Percentiles rank a stretch among this genome's conserved stretches.
Evolutionary conservation across 1,140 invertebrate species (phyloP).

Genomic region (Cecropterus lyciades): DNA sequence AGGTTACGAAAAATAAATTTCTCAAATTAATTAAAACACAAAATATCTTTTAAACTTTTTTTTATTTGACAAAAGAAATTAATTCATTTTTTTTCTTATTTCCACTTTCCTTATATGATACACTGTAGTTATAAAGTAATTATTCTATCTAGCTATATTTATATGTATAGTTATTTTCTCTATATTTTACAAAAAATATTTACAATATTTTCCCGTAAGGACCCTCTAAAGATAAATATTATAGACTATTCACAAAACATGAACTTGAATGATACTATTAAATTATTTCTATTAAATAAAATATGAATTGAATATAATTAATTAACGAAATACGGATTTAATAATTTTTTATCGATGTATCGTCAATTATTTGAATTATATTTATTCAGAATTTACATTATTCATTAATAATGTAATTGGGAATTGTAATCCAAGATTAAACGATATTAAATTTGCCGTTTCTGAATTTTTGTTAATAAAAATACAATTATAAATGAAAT

Average conservation of each 20-base stretch:
- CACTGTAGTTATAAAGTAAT: constrained; percentile 78
- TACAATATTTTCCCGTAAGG: constrained; percentile 75
- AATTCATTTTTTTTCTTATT: constrained; percentile 77
- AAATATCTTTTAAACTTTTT: constrained; percentile 70
- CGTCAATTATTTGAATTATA: too few relatives aligned
- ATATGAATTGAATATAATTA: too few relatives aligned
- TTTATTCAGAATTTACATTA: too few relatives aligned
- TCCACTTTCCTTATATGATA: constrained; percentile 76
- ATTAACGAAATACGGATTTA: too few relatives aligned
- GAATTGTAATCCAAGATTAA: too few relatives aligned
- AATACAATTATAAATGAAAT: too few relatives aligned
- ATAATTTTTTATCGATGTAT: too few relatives aligned
- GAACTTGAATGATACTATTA: neutral
- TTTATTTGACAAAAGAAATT: constrained; percentile 83
- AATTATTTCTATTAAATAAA: neutral
- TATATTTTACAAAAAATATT: constrained; percentile 82
- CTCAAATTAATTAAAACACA: constrained; percentile 46
- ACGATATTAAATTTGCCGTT: too few relatives aligned
- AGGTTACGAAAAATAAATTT: too few relatives aligned
- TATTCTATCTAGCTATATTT: constrained; percentile 78
- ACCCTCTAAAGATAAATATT: constrained; percentile 61
- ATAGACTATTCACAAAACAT: constrained; percentile 38
- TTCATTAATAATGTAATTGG: too few relatives aligned
- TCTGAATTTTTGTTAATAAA: too few relatives aligned
- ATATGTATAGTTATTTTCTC: constrained; percentile 73